Evolutionary conservation across 1,140 invertebrate genomes (phyloP).

Genomic region (Papilio polyxenes): DNA sequence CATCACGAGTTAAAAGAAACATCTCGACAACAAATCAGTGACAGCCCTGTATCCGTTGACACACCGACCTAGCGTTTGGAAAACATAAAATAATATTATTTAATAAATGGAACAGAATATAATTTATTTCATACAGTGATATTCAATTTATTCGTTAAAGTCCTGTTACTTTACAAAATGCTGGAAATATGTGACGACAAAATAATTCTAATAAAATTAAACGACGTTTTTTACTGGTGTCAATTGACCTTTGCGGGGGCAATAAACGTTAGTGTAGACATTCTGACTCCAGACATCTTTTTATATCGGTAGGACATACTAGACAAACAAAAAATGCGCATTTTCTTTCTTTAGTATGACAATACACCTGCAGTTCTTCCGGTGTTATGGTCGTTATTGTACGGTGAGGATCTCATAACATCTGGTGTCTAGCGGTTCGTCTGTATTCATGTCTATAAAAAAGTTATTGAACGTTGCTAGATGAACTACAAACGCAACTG

Average conservation of each 20-base stretch:
- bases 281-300: neutral
- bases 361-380: neutral
- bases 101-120: neutral
- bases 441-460: neutral
- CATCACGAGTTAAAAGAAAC: conserved; percentile 72
- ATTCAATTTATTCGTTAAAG: neutral
- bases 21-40: conserved; percentile 70
- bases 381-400: neutral
- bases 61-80: conserved; percentile 43
- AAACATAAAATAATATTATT: conserved; percentile 21
- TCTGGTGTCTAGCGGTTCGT: neutral
- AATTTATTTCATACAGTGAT: neutral
- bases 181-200: neutral
- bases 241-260: neutral
- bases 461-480: conserved; percentile 20
- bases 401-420: neutral
- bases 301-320: neutral
- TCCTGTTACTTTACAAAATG: neutral
- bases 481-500: conserved; percentile 38
- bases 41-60: conserved; percentile 58
- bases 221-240: neutral
- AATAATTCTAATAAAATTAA: neutral
- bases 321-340: neutral
- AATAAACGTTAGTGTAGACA: neutral
- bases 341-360: neutral